Percentiles rank a stretch among this genome's conserved stretches.
phyloP scores from a whole-genome alignment of 2,797 vertebrate genomes.

The Eospalax fontanierii region DNA sequence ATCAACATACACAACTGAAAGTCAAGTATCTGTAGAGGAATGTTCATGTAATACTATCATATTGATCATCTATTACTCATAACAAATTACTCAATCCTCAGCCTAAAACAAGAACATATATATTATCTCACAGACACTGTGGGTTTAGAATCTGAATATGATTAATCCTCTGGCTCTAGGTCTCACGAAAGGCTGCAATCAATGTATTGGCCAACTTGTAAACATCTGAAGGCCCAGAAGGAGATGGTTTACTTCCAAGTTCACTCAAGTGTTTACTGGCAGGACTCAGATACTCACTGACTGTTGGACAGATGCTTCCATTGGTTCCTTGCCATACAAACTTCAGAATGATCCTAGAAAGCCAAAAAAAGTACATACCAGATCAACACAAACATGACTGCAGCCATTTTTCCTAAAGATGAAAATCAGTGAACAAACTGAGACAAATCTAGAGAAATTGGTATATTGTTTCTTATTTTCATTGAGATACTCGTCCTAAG shows the following conservation, averaged over 20 bases:
- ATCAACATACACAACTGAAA: not conserved
- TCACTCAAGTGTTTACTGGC: not conserved
- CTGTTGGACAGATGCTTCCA: not conserved
- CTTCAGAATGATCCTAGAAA: not conserved
- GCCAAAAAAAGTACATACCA: not conserved
- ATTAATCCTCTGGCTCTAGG: not conserved
- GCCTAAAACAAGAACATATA: not conserved
- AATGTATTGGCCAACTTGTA: not conserved
- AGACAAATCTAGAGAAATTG: not conserved
- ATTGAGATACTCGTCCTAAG: not conserved
- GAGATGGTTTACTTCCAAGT: not conserved
- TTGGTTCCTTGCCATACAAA: not conserved
- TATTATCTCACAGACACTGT: not conserved
- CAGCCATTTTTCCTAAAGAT: not conserved
- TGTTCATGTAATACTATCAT: not conserved
- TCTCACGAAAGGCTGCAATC: not conserved
- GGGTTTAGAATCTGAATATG: not conserved
- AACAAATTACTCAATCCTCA: not conserved
- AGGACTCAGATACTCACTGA: not conserved
- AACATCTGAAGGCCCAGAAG: not conserved
- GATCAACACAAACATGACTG: not conserved
- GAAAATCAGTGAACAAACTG: slow-evolving; percentile 21
- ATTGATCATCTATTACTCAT: not conserved
- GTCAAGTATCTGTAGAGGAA: not conserved
- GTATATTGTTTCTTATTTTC: not conserved